Evolutionary conservation across 1,140 invertebrate species (phyloP).

Genomic region (Teleopsis dalmanni): DNA sequence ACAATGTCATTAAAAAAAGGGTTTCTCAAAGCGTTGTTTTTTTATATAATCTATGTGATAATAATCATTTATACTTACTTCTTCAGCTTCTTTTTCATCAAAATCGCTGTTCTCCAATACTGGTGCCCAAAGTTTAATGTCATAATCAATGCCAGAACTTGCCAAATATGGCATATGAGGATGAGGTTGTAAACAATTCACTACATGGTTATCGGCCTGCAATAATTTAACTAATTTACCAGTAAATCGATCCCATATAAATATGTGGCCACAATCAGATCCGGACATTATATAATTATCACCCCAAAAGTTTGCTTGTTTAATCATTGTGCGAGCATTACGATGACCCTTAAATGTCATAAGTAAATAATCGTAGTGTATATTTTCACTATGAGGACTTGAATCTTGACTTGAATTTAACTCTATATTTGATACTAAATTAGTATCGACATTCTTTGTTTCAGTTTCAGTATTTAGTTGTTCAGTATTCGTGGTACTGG

Average conservation of each 20-base stretch:
- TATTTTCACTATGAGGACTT: too few species aligned
- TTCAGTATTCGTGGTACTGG: too few species aligned
- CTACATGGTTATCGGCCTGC: slow-evolving; percentile 78
- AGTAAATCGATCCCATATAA: slow-evolving; percentile 59
- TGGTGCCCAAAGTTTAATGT: slow-evolving; percentile 81
- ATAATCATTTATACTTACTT: slow-evolving; percentile 60
- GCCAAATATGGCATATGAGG: slow-evolving; percentile 72
- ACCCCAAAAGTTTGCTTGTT: slow-evolving; percentile 86
- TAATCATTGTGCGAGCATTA: slow-evolving; percentile 82
- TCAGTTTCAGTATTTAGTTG: too few species aligned
- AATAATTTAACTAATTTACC: slow-evolving; percentile 67
- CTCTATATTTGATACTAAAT: too few species aligned
- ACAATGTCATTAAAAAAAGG: too few species aligned
- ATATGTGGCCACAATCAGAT: slow-evolving; percentile 78
- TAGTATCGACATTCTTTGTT: too few species aligned
- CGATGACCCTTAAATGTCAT: slow-evolving; percentile 73
- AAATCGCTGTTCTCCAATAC: slow-evolving; percentile 54
- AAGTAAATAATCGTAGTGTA: slow-evolving; percentile 50
- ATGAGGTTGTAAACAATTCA: slow-evolving; percentile 83
- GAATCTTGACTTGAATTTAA: too few species aligned
- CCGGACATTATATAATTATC: slow-evolving; percentile 75
- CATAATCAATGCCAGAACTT: slow-evolving; percentile 85
- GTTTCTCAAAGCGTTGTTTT: not conserved
- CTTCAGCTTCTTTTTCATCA: slow-evolving; percentile 58
- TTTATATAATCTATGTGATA: too few species aligned